Percentiles rank a stretch among this genome's conserved stretches.
Evolutionary conservation across 2,888 invertebrate species (phyloP).

Genomic region (Drosophila barbarae): DNA sequence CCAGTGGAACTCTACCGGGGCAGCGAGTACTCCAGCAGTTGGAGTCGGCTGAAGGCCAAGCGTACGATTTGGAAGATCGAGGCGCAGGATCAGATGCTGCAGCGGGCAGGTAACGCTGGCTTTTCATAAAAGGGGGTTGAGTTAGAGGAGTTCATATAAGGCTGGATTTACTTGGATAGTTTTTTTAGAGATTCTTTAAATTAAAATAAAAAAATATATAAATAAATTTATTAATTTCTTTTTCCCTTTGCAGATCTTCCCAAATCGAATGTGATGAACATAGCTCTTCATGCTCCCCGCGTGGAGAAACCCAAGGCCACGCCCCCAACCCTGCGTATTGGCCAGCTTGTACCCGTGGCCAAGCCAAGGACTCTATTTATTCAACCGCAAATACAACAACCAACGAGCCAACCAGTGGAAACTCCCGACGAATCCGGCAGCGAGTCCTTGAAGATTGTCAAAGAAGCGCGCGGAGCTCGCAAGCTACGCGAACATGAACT

Average conservation of each 20-base stretch:
- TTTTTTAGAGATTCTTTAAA: background rate
- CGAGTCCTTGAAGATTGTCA: slow-evolving; percentile 76
- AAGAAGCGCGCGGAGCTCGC: slow-evolving; percentile 79
- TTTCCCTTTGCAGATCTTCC: slow-evolving; percentile 69
- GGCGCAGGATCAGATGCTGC: slow-evolving; percentile 65
- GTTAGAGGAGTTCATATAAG: slow-evolving; percentile 64
- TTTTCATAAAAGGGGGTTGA: slow-evolving; percentile 7
- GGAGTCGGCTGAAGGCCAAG: slow-evolving; percentile 82
- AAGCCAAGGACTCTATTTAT: slow-evolving; percentile 73
- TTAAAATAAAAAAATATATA: background rate
- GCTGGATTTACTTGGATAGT: background rate
- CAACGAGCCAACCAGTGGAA: slow-evolving; percentile 28
- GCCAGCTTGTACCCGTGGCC: slow-evolving; percentile 72
- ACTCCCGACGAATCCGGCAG: slow-evolving; percentile 54
- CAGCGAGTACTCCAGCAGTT: slow-evolving; percentile 80
- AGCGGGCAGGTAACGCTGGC: slow-evolving; percentile 69
- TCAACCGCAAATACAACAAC: slow-evolving; percentile 50
- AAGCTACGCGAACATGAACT: slow-evolving; percentile 83
- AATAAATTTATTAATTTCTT: background rate
- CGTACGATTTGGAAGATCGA: slow-evolving; percentile 77
- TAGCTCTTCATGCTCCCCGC: slow-evolving; percentile 77
- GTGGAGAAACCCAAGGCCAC: slow-evolving; percentile 61
- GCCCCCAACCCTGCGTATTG: slow-evolving; percentile 61
- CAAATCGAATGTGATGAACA: slow-evolving; percentile 79
- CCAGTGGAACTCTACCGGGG: slow-evolving; percentile 51